Conservation (phyloP, 2,797 vertebrate genomes). For the Thunnus albacares region DNA sequence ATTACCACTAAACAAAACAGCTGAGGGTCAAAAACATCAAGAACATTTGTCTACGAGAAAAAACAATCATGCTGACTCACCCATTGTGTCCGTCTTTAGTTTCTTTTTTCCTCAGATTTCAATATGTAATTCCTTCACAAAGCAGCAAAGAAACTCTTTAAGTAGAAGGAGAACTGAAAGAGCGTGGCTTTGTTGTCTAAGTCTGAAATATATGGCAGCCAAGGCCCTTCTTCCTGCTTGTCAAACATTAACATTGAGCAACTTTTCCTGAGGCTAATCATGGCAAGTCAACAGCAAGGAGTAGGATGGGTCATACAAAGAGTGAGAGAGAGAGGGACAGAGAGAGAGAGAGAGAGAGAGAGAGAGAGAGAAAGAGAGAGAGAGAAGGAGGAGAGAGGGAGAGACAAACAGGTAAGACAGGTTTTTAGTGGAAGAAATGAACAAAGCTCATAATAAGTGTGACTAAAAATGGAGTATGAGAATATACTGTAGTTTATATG, state of each 20-base stretch:
- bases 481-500: neutral
- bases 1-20: neutral
- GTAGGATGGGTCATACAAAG: slow-evolving; percentile 69
- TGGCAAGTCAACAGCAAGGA: slow-evolving; percentile 77
- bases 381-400: slow-evolving; percentile 9
- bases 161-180: slow-evolving; percentile 66
- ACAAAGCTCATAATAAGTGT: slow-evolving; percentile 11
- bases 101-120: slow-evolving; percentile 23
- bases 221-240: slow-evolving; percentile 76
- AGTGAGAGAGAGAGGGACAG: slow-evolving; percentile 8
- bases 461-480: slow-evolving; percentile 2
- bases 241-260: slow-evolving; percentile 86
- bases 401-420: slow-evolving; percentile 80
- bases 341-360: slow-evolving; percentile 27
- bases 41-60: neutral
- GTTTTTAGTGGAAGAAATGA: slow-evolving; percentile 74
- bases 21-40: slow-evolving; percentile 6
- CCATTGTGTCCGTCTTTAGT: slow-evolving; percentile 72
- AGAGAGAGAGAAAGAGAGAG: slow-evolving; percentile 1
- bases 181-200: slow-evolving; percentile 37
- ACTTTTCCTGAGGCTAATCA: slow-evolving; percentile 78
- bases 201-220: slow-evolving; percentile 46
- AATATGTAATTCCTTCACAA: slow-evolving; percentile 49
- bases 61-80: slow-evolving; percentile 74
- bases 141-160: slow-evolving; percentile 33